These are phyloP conservation scores for Sitophilus oryzae DNA, from an alignment of 1,140 invertebrate genomes.

Conservation along the genomic window DNA sequence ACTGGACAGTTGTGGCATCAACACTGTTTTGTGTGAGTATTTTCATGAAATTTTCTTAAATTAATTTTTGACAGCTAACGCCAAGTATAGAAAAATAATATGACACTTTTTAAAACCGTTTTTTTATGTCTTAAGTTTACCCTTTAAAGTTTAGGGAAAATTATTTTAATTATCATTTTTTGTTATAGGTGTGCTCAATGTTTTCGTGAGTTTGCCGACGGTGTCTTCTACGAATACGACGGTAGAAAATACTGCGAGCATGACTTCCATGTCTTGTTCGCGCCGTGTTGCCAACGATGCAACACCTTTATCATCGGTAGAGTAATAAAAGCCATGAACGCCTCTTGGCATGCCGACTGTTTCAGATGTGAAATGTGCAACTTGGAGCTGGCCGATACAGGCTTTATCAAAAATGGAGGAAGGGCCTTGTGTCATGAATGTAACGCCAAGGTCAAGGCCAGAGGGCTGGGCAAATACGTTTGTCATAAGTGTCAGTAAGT, in stretches of 20 bases:
- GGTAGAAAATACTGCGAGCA: slow-evolving; percentile 98
- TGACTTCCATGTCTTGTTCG: slow-evolving; percentile 98
- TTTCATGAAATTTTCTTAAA: not conserved
- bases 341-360: slow-evolving; percentile 96
- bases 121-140: too few relatives aligned
- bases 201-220: slow-evolving; percentile 95
- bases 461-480: slow-evolving; percentile 92
- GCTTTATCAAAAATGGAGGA: slow-evolving; percentile 92
- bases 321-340: slow-evolving; percentile 99
- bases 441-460: slow-evolving; percentile 92
- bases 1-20: slow-evolving; percentile 98
- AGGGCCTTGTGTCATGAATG: slow-evolving; percentile 95
- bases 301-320: slow-evolving; percentile 90
- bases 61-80: too few relatives aligned
- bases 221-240: slow-evolving; percentile 99
- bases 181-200: slow-evolving; percentile 91
- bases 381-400: slow-evolving; percentile 88
- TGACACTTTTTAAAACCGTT: too few relatives aligned
- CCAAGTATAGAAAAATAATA: too few relatives aligned
- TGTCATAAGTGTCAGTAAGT: slow-evolving; percentile 98
- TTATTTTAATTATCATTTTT: too few relatives aligned
- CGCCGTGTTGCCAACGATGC: slow-evolving; percentile 96
- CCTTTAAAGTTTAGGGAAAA: too few relatives aligned
- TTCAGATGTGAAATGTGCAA: slow-evolving; percentile 94
- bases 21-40: slow-evolving; percentile 95